Evolutionary conservation across 2,797 vertebrate species (phyloP), one percentile per base, ranked within the genome.

Genomic region (Peromyscus aztecus): DNA sequence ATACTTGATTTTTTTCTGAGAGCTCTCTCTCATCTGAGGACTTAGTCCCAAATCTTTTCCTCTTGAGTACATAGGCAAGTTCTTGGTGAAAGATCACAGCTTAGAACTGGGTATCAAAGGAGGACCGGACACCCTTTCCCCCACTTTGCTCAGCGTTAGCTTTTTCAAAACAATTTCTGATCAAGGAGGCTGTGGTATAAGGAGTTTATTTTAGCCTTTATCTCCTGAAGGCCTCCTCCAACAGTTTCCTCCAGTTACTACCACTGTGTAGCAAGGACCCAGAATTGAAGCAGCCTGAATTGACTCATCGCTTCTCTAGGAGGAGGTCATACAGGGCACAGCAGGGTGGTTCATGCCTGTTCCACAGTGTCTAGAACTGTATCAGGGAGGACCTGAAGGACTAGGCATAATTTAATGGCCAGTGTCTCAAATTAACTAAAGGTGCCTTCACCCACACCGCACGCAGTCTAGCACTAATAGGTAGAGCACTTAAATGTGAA

Each of bases 1-100:
- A 96, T n/a, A 81, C 52, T 96, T 97, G 86, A 8, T 92, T 94
- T 97, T 67, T 65, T 98, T 98, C 52, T 83, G 61, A 93, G 97
- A 87, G 17, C 11, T 71, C 93, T 14, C 19, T 85, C 59, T 95
- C 63, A 93, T 97, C 55, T 87, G 83, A 95, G 77, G 46, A 63
- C 91, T 97, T 86, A 84, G 37, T 88, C 21, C 93, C 43, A 71
- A 92, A 55, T 84, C 85, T 76, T 94, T 97, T 92, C 85, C 89
- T 81, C 77, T 93, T 37, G 55, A 88, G 1, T 82, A 9, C 81
- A 31, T 83, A 76, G 80, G 94, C 23, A 61, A 91, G 65, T 93
- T 96, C 73, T 94, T 73, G 8, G 83, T 91, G 87, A 91, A 92
- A 91, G 76, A 94, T 90, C 93, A 80, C 14, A 89, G 55, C 81